Conservation (phyloP, 2,797 vertebrate genomes). For the Megaceryle alcyon region DNA sequence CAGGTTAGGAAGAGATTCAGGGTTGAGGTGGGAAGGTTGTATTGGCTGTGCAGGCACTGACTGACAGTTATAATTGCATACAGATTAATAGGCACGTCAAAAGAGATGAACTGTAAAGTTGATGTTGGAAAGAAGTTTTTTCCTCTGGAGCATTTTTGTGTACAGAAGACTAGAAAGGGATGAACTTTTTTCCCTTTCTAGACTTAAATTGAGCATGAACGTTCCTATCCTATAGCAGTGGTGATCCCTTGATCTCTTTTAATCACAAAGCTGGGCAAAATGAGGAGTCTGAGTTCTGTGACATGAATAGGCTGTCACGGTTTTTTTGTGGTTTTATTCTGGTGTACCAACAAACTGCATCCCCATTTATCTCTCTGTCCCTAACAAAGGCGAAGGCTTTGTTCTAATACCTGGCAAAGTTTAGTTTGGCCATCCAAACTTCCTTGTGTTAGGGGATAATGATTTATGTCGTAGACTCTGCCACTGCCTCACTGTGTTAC, state of each 20-base stretch:
- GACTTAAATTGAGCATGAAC: not conserved
- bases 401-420: not conserved
- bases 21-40: not conserved
- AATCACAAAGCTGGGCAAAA: not conserved
- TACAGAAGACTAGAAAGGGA: not conserved
- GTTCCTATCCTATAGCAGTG: not conserved
- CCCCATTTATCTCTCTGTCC: not conserved
- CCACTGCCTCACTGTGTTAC: not conserved
- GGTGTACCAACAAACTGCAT: not conserved
- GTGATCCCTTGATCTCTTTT: not conserved
- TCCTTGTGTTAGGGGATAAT: fast-evolving
- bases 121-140: not conserved
- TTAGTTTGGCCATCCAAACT: not conserved
- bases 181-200: not conserved
- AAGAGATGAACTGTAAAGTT: not conserved
- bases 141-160: not conserved
- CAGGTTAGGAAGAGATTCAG: not conserved
- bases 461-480: not conserved
- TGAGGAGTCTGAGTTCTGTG: not conserved
- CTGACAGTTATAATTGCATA: not conserved
- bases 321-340: not conserved
- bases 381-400: not conserved
- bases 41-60: fast-evolving
- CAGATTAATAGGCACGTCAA: not conserved
- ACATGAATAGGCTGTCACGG: not conserved